Percentiles rank a stretch among this genome's conserved stretches.
Conservation (phyloP, 1,140 invertebrate species). For the Conus betulinus region DNA sequence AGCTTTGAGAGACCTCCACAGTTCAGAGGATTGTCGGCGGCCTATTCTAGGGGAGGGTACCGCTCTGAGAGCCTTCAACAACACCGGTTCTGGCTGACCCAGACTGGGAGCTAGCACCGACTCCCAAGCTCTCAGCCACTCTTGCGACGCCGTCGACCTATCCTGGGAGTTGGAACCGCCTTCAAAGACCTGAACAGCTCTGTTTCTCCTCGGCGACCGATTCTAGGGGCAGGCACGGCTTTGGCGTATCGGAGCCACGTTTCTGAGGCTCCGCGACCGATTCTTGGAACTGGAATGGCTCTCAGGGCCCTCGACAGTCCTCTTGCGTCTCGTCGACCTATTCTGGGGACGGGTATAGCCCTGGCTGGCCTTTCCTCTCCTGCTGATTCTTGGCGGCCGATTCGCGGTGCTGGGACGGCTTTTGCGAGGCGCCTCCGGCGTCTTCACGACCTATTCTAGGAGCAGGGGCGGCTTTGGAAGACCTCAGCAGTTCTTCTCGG, state of each 20-base stretch:
- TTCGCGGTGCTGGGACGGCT: neutral
- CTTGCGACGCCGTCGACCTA: too few species aligned
- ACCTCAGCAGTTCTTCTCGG: neutral
- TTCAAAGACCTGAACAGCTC: neutral
- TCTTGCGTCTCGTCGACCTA: neutral
- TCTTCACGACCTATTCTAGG: constrained; percentile 5
- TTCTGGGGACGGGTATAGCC: neutral
- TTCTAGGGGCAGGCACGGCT: neutral
- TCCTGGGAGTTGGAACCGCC: neutral
- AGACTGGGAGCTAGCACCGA: neutral
- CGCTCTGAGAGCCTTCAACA: neutral
- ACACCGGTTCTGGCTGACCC: neutral
- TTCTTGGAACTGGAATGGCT: neutral
- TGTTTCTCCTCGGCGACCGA: neutral
- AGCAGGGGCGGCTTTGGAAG: constrained; percentile 18
- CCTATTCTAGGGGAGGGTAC: neutral
- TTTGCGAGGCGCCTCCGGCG: neutral
- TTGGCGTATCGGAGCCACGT: neutral
- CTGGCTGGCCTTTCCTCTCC: too few species aligned
- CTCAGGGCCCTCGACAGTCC: neutral
- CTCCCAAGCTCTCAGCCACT: too few species aligned
- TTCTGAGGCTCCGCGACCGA: neutral
- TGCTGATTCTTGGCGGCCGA: too few species aligned
- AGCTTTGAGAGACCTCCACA: too few species aligned
- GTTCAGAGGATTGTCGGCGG: neutral